Base-by-base conservation (phyloP, 2,113 vertebrate genomes). In the Oreochromis niloticus region DNA sequence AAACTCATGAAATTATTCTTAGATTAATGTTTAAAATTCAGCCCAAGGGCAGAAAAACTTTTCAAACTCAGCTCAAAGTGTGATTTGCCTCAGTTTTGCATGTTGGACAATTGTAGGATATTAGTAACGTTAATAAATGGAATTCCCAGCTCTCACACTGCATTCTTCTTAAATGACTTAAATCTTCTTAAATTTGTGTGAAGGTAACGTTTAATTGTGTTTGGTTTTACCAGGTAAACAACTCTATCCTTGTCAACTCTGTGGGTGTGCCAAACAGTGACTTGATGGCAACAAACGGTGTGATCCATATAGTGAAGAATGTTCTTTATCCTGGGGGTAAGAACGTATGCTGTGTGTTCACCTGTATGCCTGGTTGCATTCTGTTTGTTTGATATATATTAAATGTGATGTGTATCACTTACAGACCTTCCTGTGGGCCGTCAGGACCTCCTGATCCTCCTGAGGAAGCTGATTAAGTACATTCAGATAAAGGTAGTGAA, bases 221-320 rank as follows among this genome's bases (percentile, higher is more conserved):
- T 52, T 50, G 73, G 46, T 48, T 54, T 80, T 55, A 8, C 27
- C 84, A 99, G 99, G 96, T 97, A 6, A 98, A 99, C 93, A 97
- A 97, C 82, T 97, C 97, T 17, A 97, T 99, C 88, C 85, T 96
- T 10, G 97, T 99, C 63, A 99, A 99, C 95, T 97, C 98, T 43
- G 81, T 99, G 85, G 96, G 97, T 80, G 96, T 99, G 56, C 97
- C 95, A 75, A 89, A 97, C 89, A 92, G 96, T 75, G 99, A 99
- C 95, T 94, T 98, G 63, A 98, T 99, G 98, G 97, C 98, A 78
- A 98, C 97, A 34, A 99, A 99, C 9, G 99, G 99, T 32, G 99
- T 99, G 8, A 96, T 99, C 95, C 98, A 99, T 27, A 96, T 98
- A 14, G 96, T 99, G 84, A 98, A 98, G 90, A 98, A 98, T 87